Conservation (phyloP, 1,140 invertebrate species). For the Cepaea nemoralis region DNA sequence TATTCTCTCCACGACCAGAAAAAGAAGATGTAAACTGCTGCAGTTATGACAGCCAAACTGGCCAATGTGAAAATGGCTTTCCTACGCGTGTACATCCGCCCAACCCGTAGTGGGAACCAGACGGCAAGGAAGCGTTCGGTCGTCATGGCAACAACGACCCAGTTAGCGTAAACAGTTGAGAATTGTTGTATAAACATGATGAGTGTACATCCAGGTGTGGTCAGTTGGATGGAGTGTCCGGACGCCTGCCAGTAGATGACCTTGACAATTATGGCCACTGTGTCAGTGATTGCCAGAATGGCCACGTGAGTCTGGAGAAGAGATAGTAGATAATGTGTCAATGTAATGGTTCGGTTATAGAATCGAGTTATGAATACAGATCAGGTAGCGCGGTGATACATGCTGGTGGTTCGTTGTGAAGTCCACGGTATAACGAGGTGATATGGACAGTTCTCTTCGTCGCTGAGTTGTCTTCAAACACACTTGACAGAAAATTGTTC, state of each 20-base stretch:
- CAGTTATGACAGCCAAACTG: constrained; percentile 46
- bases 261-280: constrained; percentile 46
- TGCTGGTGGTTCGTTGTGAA: too few relatives aligned
- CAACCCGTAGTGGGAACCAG: constrained; percentile 60
- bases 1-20: constrained; percentile 50
- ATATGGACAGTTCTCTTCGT: too few relatives aligned
- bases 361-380: too few relatives aligned
- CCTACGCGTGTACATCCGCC: constrained; percentile 52
- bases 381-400: too few relatives aligned
- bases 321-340: not conserved
- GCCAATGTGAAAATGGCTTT: constrained; percentile 48
- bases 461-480: too few relatives aligned
- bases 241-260: constrained; percentile 51
- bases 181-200: constrained; percentile 55
- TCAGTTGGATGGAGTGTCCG: constrained; percentile 38
- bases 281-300: constrained; percentile 50
- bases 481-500: too few relatives aligned
- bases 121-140: constrained; percentile 62
- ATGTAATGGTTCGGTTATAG: too few relatives aligned
- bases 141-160: constrained; percentile 65
- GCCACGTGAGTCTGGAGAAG: constrained; percentile 50
- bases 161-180: constrained; percentile 58
- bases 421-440: too few relatives aligned
- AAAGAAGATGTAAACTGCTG: constrained; percentile 46
- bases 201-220: constrained; percentile 42